phyloP scores from a whole-genome alignment of 2,888 invertebrate species.

The Orgyia antiqua region DNA sequence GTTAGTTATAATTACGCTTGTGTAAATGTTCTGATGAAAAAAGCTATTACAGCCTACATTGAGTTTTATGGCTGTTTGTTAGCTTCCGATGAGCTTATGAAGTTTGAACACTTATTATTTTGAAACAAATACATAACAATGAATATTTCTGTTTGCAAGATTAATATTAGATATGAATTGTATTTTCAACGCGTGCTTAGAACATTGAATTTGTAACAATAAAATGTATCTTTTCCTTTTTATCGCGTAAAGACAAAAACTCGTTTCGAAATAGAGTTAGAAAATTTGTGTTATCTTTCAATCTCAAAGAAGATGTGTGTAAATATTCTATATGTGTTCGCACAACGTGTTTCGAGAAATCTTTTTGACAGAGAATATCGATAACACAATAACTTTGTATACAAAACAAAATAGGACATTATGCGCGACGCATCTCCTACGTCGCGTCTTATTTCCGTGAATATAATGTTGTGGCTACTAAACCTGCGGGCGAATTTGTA shows the following conservation, averaged over 20 bases:
- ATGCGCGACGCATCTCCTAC: constrained; percentile 52
- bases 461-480: constrained; percentile 31
- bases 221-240: constrained; percentile 3
- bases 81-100: too few species aligned
- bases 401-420: constrained; percentile 43
- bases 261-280: constrained; percentile 15
- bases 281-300: constrained; percentile 26
- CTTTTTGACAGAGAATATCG: constrained; percentile 36
- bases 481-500: constrained; percentile 5
- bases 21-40: constrained; percentile 43
- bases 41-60: too few species aligned
- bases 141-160: too few species aligned
- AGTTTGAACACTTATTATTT: too few species aligned
- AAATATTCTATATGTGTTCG: constrained; percentile 28
- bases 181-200: not conserved
- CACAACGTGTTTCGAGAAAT: constrained; percentile 28
- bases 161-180: too few species aligned
- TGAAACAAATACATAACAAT: too few species aligned
- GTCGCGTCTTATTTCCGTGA: constrained; percentile 53
- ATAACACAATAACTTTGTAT: constrained; percentile 42
- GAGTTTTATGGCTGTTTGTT: too few species aligned
- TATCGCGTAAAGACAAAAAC: constrained; percentile 5
- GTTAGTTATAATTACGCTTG: constrained; percentile 45
- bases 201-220: not conserved
- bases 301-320: constrained; percentile 18